A percentile compares a stretch with the other conserved stretches of the same genome.
phyloP scores from a whole-genome alignment of 2,888 invertebrate species.

The Rhopalosiphum nymphaeae region DNA sequence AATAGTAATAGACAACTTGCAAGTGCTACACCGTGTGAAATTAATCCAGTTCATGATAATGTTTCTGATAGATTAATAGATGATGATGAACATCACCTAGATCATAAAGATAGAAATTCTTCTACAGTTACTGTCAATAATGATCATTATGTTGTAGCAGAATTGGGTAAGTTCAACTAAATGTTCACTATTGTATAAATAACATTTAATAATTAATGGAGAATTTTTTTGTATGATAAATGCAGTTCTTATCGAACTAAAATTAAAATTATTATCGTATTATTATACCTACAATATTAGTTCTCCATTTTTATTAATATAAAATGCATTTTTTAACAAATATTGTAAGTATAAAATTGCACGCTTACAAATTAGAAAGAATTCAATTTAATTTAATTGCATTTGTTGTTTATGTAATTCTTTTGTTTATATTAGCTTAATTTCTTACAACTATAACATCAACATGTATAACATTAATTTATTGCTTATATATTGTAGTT shows the following conservation, averaged over 20 bases:
- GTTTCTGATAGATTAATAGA: conserved; percentile 56
- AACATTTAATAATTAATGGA: not conserved
- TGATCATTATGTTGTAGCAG: conserved; percentile 63
- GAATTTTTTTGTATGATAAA: not conserved
- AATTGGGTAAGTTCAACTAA: conserved; percentile 15
- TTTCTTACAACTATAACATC: not conserved
- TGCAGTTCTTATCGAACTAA: not conserved
- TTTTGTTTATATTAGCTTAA: not conserved
- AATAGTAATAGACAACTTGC: conserved; percentile 39
- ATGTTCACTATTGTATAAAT: not conserved
- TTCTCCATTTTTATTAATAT: conserved; percentile 32
- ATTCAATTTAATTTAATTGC: not conserved
- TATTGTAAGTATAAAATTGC: conserved; percentile 58
- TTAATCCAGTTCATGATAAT: conserved; percentile 56
- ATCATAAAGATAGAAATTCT: conserved; percentile 60
- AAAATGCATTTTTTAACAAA: conserved; percentile 26
- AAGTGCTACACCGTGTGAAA: conserved; percentile 15
- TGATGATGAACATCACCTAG: conserved; percentile 63
- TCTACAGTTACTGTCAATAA: conserved; percentile 66
- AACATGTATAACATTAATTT: not conserved
- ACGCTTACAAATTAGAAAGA: conserved; percentile 67
- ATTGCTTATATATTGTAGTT: not conserved
- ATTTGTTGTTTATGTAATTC: not conserved
- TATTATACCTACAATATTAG: conserved; percentile 21
- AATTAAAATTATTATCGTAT: conserved; percentile 8